Evolutionary conservation across 2,797 vertebrate genomes (phyloP).

Genomic region (Myoxocephalus aenaeus): DNA sequence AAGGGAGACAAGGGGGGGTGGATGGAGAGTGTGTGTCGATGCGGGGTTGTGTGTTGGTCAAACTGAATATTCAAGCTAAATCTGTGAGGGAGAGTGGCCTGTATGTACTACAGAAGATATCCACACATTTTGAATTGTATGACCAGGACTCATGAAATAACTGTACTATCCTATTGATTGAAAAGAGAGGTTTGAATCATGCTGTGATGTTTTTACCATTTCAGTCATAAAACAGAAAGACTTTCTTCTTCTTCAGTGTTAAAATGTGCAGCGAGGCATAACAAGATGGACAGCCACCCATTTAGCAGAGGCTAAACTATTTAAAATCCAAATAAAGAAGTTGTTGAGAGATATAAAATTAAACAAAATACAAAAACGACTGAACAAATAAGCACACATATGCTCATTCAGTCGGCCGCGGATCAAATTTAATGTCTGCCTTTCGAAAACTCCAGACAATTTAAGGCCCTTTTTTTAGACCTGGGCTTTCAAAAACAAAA

Average conservation of each 20-base stretch:
- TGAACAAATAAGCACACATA: slow-evolving; percentile 37
- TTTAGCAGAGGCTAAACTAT: slow-evolving; percentile 8
- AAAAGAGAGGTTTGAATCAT: not conserved
- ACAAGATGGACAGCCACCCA: not conserved
- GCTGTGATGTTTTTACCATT: not conserved
- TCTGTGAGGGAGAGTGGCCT: not conserved
- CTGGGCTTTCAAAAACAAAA: slow-evolving; percentile 49
- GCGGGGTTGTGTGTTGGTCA: slow-evolving; percentile 33
- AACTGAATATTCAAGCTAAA: slow-evolving; percentile 24
- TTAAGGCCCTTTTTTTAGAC: slow-evolving; percentile 51
- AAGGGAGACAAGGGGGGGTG: slow-evolving; percentile 53
- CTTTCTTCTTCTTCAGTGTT: not conserved
- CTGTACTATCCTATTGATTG: too few species aligned
- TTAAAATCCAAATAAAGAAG: slow-evolving; percentile 41
- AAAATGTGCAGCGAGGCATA: slow-evolving; percentile 8
- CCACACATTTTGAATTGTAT: not conserved
- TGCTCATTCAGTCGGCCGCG: slow-evolving; percentile 46
- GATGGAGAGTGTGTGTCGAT: slow-evolving; percentile 34
- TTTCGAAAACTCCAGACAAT: slow-evolving; percentile 57
- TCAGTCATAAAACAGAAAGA: not conserved
- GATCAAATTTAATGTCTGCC: slow-evolving; percentile 50
- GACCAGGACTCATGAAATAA: too few species aligned
- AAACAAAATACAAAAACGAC: slow-evolving; percentile 47
- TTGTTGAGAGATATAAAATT: slow-evolving; percentile 36
- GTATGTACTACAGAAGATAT: not conserved